Evolutionary conservation across 2,113 vertebrate genomes (phyloP).

Genomic region (Peucedramus taeniatus): DNA sequence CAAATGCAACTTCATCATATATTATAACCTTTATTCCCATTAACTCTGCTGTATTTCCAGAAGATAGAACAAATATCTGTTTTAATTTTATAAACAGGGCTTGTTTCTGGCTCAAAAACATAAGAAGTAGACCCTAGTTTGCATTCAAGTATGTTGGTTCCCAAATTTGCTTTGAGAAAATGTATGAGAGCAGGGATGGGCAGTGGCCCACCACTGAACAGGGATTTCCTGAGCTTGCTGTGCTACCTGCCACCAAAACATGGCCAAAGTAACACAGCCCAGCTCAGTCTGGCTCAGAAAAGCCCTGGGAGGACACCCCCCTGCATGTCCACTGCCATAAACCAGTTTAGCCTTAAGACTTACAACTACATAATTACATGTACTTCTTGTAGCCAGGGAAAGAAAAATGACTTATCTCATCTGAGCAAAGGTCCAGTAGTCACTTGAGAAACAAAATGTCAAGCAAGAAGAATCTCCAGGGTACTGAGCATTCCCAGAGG

Average conservation of each 20-base stretch:
- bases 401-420: not conserved
- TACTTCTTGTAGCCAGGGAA: not conserved
- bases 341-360: not conserved
- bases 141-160: not conserved
- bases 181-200: not conserved
- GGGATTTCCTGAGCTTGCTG: not conserved
- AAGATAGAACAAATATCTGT: not conserved
- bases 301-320: not conserved
- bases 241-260: not conserved
- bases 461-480: constrained; percentile 47
- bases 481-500: constrained; percentile 69
- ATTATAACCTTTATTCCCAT: not conserved
- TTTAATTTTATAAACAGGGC: not conserved
- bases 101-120: not conserved
- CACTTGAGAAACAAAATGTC: constrained; percentile 62
- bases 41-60: not conserved
- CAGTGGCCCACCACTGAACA: not conserved
- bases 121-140: not conserved
- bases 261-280: not conserved
- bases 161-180: not conserved
- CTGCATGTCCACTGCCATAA: not conserved
- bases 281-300: not conserved
- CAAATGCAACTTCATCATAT: not conserved
- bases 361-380: not conserved
- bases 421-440: not conserved